phyloP scores from a whole-genome alignment of 2,888 invertebrate genomes.

The Cataglyphis rosenhaueri region DNA sequence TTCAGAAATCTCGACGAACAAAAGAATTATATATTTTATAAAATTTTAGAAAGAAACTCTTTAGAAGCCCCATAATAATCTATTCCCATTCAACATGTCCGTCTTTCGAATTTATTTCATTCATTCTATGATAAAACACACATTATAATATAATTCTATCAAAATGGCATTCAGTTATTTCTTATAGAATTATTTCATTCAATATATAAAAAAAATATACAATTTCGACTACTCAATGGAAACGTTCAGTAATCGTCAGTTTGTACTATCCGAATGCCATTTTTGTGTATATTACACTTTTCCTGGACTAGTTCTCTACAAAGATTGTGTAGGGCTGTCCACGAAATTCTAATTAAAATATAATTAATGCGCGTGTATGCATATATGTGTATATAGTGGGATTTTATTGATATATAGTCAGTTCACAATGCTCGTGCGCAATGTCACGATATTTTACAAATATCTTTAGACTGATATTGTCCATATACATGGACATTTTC shows the following conservation, averaged over 20 bases:
- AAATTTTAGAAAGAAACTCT: conserved; percentile 66
- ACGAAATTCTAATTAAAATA: conserved; percentile 83
- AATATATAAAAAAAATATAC: conserved; percentile 85
- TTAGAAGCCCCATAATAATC: conserved; percentile 79
- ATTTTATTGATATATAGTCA: conserved; percentile 72
- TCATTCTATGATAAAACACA: conserved; percentile 77
- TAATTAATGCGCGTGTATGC: conserved; percentile 72
- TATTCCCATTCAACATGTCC: conserved; percentile 66
- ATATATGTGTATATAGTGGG: conserved; percentile 66
- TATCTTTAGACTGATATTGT: neutral
- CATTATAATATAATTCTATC: conserved; percentile 80
- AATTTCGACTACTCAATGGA: conserved; percentile 84
- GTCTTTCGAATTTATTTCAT: conserved; percentile 67
- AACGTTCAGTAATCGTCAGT: conserved; percentile 82
- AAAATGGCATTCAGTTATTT: conserved; percentile 85
- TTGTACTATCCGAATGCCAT: conserved; percentile 86
- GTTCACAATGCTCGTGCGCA: conserved; percentile 70
- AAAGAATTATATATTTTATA: conserved; percentile 49
- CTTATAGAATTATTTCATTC: conserved; percentile 83
- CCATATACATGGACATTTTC: neutral
- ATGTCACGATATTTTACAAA: conserved; percentile 56
- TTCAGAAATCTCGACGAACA: conserved; percentile 49
- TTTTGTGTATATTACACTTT: conserved; percentile 82
- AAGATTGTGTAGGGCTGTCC: conserved; percentile 76
- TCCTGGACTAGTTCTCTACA: conserved; percentile 76